Conservation (phyloP, 2,888 invertebrate genomes). For the Drosophila diplacantha region DNA sequence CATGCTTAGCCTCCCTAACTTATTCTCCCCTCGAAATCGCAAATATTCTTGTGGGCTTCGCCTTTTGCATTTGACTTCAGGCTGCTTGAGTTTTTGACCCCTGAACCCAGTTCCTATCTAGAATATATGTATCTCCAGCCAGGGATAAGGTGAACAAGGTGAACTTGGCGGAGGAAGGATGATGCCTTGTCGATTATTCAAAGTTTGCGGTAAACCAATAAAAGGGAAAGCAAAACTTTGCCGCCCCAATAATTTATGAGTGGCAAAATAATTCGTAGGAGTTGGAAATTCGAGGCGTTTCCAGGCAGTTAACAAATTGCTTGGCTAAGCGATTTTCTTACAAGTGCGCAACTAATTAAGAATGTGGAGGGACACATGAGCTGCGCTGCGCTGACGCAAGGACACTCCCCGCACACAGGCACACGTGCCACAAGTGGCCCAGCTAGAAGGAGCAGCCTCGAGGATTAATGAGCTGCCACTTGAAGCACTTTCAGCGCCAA, state of each 20-base stretch:
- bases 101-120: neutral
- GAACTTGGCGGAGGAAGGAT: constrained; percentile 8
- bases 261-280: neutral
- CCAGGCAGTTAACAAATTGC: constrained; percentile 34
- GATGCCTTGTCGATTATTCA: constrained; percentile 22
- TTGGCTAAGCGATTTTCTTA: constrained; percentile 27
- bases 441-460: constrained; percentile 4
- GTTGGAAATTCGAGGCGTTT: constrained; percentile 18
- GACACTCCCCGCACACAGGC: constrained; percentile 4
- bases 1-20: neutral
- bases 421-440: constrained; percentile 47
- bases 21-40: neutral
- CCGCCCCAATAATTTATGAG: constrained; percentile 24
- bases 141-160: constrained; percentile 1
- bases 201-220: constrained; percentile 37
- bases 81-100: constrained; percentile 23
- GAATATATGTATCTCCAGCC: neutral
- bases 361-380: constrained; percentile 27
- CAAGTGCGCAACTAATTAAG: constrained; percentile 45
- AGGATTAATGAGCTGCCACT: constrained; percentile 61
- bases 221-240: constrained; percentile 18
- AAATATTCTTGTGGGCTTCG: constrained; percentile 1
- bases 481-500: constrained; percentile 37
- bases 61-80: constrained; percentile 36
- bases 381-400: constrained; percentile 13